Conservation (phyloP, 1,140 invertebrate species). For the fruit fly (Drosophila melanogaster) region DNA sequence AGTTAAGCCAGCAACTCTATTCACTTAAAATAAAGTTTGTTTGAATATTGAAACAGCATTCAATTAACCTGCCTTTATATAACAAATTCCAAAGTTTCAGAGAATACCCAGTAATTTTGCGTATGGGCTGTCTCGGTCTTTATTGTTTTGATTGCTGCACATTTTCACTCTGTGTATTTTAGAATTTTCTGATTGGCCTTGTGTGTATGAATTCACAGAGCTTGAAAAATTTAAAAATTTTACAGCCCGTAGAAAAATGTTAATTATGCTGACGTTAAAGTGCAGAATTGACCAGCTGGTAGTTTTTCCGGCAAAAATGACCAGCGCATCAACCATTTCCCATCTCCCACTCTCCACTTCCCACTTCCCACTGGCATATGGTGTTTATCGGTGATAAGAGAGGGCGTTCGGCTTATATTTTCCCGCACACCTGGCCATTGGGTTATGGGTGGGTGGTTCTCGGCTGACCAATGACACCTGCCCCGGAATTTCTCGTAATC, state of each 20-base stretch:
- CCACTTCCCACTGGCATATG: conserved; percentile 41
- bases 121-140: conserved; percentile 30
- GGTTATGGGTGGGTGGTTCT: conserved; percentile 19
- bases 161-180: conserved; percentile 44
- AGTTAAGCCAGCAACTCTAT: too few species aligned
- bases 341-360: conserved; percentile 1
- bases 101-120: conserved; percentile 9
- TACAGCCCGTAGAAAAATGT: conserved; percentile 77
- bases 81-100: too few species aligned
- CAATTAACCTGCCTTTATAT: conserved; percentile 1
- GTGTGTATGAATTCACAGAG: conserved; percentile 76
- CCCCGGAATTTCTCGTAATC: conserved; percentile 34
- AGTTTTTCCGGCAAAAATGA: conserved; percentile 33
- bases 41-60: background rate
- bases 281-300: conserved; percentile 8
- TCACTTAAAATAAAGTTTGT: too few species aligned
- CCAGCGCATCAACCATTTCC: conserved; percentile 23
- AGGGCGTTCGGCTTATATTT: conserved; percentile 48
- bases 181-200: conserved; percentile 26
- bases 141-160: conserved; percentile 45
- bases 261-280: conserved; percentile 66
- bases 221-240: conserved; percentile 76
- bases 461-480: conserved; percentile 65
- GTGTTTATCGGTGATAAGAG: conserved; percentile 53
- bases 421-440: conserved; percentile 16